Conservation (phyloP, 92 coral and sea anemone species). For the Diadumene lineata region DNA sequence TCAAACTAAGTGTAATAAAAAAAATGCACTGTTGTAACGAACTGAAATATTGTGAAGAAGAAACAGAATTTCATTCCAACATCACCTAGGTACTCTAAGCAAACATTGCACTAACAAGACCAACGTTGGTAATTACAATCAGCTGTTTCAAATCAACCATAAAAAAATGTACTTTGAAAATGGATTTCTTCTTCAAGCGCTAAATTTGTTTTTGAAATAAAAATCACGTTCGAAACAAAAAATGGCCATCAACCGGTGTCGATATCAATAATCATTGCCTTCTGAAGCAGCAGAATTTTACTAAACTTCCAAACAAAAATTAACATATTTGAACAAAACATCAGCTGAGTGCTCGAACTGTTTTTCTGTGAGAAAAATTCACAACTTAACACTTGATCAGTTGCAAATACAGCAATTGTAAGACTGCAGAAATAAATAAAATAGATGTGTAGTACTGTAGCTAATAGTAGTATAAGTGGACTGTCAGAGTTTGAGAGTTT, state of each 20-base stretch:
- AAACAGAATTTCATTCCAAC: constrained; percentile 11
- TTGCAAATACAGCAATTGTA: too few relatives aligned
- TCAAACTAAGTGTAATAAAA: background rate
- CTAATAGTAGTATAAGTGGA: too few relatives aligned
- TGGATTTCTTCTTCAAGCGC: background rate
- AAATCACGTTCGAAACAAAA: too few relatives aligned
- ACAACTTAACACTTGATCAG: too few relatives aligned
- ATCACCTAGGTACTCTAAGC: constrained; percentile 25
- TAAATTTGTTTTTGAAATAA: too few relatives aligned
- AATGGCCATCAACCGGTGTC: background rate
- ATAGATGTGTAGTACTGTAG: too few relatives aligned
- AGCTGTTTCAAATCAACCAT: constrained; percentile 12
- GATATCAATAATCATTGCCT: background rate
- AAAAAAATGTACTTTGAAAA: background rate
- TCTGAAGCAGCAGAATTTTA: background rate
- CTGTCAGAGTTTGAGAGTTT: too few relatives aligned
- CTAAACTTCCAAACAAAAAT: background rate
- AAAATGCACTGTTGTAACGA: background rate
- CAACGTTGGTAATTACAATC: constrained; percentile 9
- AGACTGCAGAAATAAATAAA: too few relatives aligned
- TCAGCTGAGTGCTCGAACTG: background rate
- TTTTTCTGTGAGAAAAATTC: too few relatives aligned
- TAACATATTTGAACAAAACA: background rate
- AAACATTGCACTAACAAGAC: constrained; percentile 9
- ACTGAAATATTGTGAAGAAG: background rate